Evolutionary conservation across 35 echinoderm and acorn worm genomes (phyloP).

Genomic region (Apostichopus parvimensis): DNA sequence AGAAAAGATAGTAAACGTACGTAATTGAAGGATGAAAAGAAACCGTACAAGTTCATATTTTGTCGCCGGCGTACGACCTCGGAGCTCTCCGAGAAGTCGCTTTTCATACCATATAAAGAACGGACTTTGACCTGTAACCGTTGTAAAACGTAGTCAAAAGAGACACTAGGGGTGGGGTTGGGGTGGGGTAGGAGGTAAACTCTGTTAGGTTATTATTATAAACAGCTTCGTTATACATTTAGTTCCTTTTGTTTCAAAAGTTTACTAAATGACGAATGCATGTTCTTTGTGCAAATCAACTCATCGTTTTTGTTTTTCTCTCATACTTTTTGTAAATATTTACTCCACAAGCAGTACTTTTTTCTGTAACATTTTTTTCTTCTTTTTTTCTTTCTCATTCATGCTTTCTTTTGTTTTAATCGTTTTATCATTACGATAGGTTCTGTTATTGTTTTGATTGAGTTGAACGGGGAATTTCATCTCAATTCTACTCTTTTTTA

Average conservation of each 20-base stretch:
- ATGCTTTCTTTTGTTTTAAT: no score
- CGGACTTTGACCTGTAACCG: background rate
- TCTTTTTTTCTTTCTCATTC: no score
- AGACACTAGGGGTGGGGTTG: background rate
- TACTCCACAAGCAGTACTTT: conserved; percentile 24
- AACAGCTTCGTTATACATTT: background rate
- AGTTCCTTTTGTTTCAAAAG: background rate
- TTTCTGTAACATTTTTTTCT: background rate
- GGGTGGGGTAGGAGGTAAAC: background rate
- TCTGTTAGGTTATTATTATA: no score
- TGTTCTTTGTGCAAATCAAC: conserved; percentile 46
- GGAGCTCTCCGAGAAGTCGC: no score
- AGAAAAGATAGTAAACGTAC: background rate
- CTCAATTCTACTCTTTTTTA: no score
- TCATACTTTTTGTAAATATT: background rate
- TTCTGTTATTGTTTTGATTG: no score
- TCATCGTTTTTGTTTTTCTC: background rate
- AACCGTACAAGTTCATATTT: no score
- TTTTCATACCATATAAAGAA: no score
- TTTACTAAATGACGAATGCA: background rate
- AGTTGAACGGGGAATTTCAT: no score
- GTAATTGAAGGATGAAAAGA: no score
- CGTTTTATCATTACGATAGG: no score
- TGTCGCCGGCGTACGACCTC: no score
- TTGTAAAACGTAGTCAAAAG: background rate